Evolutionary conservation across 2,113 vertebrate genomes (phyloP).

Genomic region (Proteles cristata): DNA sequence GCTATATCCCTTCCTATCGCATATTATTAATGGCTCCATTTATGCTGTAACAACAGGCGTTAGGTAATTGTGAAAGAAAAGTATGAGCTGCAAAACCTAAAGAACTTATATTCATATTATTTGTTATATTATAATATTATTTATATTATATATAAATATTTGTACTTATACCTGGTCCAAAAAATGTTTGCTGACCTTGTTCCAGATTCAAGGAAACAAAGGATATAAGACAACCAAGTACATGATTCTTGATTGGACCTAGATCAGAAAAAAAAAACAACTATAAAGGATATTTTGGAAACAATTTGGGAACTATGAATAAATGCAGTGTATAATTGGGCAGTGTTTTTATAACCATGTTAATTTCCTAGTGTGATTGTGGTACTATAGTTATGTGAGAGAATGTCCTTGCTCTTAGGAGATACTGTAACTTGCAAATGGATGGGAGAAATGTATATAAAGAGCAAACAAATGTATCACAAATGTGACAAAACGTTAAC

Average conservation of each 20-base stretch:
- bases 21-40: not conserved
- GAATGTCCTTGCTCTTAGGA: not conserved
- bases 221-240: not conserved
- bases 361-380: not conserved
- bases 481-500: not conserved
- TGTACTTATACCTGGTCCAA: not conserved
- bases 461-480: not conserved
- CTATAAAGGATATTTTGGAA: not conserved
- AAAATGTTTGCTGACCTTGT: not conserved
- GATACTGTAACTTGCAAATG: not conserved
- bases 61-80: not conserved
- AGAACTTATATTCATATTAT: not conserved
- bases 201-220: conserved; percentile 1
- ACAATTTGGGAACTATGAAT: not conserved
- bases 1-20: not conserved
- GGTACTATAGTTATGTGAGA: not conserved
- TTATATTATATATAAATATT: not conserved
- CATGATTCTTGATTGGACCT: not conserved
- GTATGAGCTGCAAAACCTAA: not conserved
- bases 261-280: not conserved
- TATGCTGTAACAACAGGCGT: not conserved
- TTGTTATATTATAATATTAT: not conserved
- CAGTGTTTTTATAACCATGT: not conserved
- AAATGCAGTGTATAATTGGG: not conserved
- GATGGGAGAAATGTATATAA: not conserved